phyloP scores from a whole-genome alignment of 2,113 vertebrate genomes.

The Gambusia holbrooki region DNA sequence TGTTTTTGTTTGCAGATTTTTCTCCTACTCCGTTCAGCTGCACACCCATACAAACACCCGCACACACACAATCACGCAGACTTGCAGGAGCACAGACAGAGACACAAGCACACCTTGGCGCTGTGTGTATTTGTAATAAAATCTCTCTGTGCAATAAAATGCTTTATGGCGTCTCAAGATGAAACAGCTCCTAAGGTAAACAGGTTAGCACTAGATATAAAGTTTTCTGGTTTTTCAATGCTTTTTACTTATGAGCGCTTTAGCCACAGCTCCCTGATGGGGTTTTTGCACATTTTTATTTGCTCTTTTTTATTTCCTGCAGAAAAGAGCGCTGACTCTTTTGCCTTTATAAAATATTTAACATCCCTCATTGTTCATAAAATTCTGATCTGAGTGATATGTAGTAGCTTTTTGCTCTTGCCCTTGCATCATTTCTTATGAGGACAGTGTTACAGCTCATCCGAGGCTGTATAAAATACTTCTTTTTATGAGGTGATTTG shows the following conservation, averaged over 20 bases:
- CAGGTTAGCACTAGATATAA: constrained; percentile 60
- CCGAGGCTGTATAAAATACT: constrained; percentile 26
- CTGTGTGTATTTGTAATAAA: constrained; percentile 43
- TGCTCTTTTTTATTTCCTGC: constrained; percentile 20
- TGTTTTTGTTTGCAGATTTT: constrained; percentile 40
- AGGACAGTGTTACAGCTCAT: constrained; percentile 40
- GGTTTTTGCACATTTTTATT: constrained; percentile 13
- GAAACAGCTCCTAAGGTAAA: constrained; percentile 53
- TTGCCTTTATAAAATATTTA: constrained; percentile 63
- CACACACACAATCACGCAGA: not conserved
- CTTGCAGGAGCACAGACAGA: constrained; percentile 11
- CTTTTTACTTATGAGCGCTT: constrained; percentile 26
- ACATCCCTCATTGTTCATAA: constrained; percentile 55
- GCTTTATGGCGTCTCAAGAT: constrained; percentile 40
- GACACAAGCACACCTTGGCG: constrained; percentile 1
- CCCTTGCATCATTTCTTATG: constrained; percentile 14
- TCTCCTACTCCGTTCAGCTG: constrained; percentile 6
- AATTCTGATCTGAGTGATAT: constrained; percentile 34
- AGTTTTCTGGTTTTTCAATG: constrained; percentile 44
- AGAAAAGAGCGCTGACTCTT: constrained; percentile 53
- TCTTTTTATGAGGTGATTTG: constrained; percentile 43
- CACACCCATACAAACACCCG: constrained; percentile 10
- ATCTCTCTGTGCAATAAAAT: constrained; percentile 49
- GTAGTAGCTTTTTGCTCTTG: constrained; percentile 25
- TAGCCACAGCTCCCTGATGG: constrained; percentile 29